These are phyloP conservation scores for Dasyurus viverrinus DNA, from an alignment of 2,113 vertebrate species.

Conservation along the genomic window DNA sequence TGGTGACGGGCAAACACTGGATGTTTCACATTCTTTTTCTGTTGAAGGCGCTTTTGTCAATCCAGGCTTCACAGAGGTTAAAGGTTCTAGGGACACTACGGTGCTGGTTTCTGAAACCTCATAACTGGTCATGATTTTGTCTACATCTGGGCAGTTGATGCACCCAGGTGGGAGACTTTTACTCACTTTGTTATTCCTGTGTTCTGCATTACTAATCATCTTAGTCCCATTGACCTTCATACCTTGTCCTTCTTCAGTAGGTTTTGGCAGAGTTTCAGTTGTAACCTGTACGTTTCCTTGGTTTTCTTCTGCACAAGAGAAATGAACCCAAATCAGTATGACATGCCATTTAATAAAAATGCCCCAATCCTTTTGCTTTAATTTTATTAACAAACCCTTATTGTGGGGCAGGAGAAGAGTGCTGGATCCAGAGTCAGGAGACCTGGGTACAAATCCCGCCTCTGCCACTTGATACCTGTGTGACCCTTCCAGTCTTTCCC, in stretches of 20 bases:
- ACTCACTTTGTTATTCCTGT: slow-evolving; percentile 70
- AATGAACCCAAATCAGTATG: slow-evolving; percentile 67
- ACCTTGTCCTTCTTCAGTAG: slow-evolving; percentile 79
- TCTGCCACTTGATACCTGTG: slow-evolving; percentile 3
- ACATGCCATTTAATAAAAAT: slow-evolving; percentile 1
- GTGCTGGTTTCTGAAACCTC: slow-evolving; percentile 74
- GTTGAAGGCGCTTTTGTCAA: slow-evolving; percentile 65
- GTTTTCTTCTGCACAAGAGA: slow-evolving; percentile 74
- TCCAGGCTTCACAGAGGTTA: slow-evolving; percentile 58
- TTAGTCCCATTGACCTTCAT: slow-evolving; percentile 81
- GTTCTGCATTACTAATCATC: slow-evolving; percentile 75
- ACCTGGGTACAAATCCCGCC: background rate
- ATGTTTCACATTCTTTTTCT: slow-evolving; percentile 60
- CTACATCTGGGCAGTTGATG: slow-evolving; percentile 58
- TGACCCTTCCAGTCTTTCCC: background rate
- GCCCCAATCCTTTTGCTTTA: background rate
- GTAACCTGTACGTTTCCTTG: slow-evolving; percentile 79
- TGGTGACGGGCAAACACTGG: slow-evolving; percentile 37
- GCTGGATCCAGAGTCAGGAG: background rate
- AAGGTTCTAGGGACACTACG: slow-evolving; percentile 72
- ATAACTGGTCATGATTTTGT: slow-evolving; percentile 70
- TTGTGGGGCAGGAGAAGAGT: background rate
- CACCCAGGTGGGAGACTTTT: slow-evolving; percentile 69
- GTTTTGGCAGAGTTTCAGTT: slow-evolving; percentile 77
- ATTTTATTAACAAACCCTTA: background rate